Base-by-base conservation (phyloP, 2,113 vertebrate species). In the cattle (Bos taurus) region DNA sequence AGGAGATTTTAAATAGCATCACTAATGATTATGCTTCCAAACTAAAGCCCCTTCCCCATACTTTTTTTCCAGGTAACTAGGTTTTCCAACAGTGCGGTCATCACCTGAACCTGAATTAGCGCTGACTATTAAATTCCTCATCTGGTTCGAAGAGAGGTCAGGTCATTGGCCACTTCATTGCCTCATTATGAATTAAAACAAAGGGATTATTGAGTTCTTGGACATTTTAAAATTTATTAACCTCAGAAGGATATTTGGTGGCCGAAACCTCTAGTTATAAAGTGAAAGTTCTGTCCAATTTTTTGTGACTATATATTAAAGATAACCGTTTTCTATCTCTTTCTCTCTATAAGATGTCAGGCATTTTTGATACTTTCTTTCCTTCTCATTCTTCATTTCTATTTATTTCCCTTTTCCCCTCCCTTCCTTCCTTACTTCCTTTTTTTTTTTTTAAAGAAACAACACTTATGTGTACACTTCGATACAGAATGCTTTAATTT, bases 121-220 rank as follows among this genome's bases (percentile, higher is more conserved):
- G 7, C 8, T 13, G 59, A 23, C 54, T 82, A 21, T 83, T 54
- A 90, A 92, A 86, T 46, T 26, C 25, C 59, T 95, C 30, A 36
- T 84, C 52, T 36, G 40, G 0, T 78, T 82, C 46, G 40, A 88
- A 77, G 91, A 52, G 85, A 90, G 90, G 48, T 78, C 90, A 52
- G 30, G 59, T 40, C 77, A 71, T 19, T 33, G 96, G 30, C 62
- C 43, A 71, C 78, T 82, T 93, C 67, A 33, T 80, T 83, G 90
- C 62, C 83, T 86, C 84, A 50, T 90, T 64, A 77, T 52, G 43
- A 97, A 59, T 96, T 90, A 80, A 97, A 78, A 48, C 81, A 57
- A 26, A 6, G 19, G n/a, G n/a, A n/a, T n/a, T n/a, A 80, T 52
- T 90, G 54, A 92, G 64, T 96, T 86, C 86, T 52, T 81, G 95